Conservation (phyloP, 1,140 invertebrate species). For the Aphaenogaster ashmeadi region DNA sequence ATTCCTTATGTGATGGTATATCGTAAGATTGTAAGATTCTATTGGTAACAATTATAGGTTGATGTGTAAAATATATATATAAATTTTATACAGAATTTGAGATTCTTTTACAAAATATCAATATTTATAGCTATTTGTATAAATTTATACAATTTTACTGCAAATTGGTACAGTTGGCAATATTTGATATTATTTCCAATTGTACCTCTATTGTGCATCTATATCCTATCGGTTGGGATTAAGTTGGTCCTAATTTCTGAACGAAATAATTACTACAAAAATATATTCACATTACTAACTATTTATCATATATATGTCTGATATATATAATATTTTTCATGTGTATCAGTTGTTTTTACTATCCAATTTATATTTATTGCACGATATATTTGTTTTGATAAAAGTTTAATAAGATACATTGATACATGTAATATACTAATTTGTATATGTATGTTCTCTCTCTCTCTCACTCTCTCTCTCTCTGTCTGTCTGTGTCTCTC, state of each 20-base stretch:
- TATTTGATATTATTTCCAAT: constrained; percentile 33
- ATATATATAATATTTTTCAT: constrained; percentile 23
- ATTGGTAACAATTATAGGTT: neutral
- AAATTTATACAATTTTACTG: constrained; percentile 39
- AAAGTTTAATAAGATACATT: constrained; percentile 47
- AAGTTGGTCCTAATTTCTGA: constrained; percentile 58
- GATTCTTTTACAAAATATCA: constrained; percentile 72
- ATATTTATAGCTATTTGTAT: constrained; percentile 34
- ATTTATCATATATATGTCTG: neutral
- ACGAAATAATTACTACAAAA: constrained; percentile 64
- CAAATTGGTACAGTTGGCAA: constrained; percentile 35
- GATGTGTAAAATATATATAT: neutral
- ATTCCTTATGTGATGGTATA: constrained; percentile 15
- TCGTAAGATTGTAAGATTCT: neutral
- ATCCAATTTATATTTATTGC: neutral
- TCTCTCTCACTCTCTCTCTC: neutral
- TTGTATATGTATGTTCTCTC: neutral
- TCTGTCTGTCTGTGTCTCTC: no score
- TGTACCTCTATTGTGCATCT: neutral
- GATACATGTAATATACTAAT: constrained; percentile 38
- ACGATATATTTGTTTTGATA: constrained; percentile 25
- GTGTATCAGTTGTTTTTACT: neutral
- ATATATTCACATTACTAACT: constrained; percentile 62
- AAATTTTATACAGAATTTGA: constrained; percentile 50
- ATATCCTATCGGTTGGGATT: neutral